phyloP scores from a whole-genome alignment of 2,797 vertebrate genomes.

The Gymnoscopelus microlampas region DNA sequence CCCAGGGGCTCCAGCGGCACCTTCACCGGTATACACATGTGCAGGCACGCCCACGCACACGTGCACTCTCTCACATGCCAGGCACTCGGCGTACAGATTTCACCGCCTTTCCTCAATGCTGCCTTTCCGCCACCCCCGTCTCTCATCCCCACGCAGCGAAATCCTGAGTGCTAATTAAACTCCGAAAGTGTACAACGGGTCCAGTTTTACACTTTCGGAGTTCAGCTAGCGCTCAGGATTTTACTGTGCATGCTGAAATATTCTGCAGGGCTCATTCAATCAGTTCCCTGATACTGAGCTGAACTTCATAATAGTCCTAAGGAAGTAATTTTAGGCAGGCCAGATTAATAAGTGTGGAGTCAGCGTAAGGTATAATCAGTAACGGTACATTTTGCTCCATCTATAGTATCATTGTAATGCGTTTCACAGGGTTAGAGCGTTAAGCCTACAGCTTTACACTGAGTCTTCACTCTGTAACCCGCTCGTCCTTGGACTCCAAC shows the following conservation, averaged over 20 bases:
- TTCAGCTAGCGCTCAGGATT: too few species aligned
- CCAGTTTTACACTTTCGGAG: too few species aligned
- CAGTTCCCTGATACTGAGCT: conserved; percentile 35
- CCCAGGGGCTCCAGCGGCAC: conserved; percentile 3
- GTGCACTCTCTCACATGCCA: not conserved
- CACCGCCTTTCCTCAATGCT: not conserved
- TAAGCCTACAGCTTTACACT: conserved; percentile 32
- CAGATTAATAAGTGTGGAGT: conserved; percentile 52
- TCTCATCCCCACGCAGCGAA: conserved; percentile 22
- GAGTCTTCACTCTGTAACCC: conserved; percentile 6
- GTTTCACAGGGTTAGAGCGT: conserved; percentile 16
- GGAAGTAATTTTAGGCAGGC: conserved; percentile 41
- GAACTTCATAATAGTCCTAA: conserved; percentile 37
- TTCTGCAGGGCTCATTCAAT: conserved; percentile 35
- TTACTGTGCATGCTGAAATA: conserved; percentile 5
- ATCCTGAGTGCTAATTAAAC: not conserved
- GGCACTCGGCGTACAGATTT: not conserved
- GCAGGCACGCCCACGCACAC: not conserved
- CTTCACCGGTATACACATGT: not conserved
- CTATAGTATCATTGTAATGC: conserved; percentile 18
- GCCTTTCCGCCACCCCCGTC: conserved; percentile 8
- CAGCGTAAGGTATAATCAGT: conserved; percentile 54
- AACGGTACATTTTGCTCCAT: conserved; percentile 18
- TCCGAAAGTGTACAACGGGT: too few species aligned
- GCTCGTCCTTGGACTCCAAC: conserved; percentile 39